Percentiles rank a stretch among this genome's conserved stretches.
These are phyloP conservation scores for Bemisia tabaci DNA, from an alignment of 1,140 invertebrate genomes.

Conservation along the genomic window DNA sequence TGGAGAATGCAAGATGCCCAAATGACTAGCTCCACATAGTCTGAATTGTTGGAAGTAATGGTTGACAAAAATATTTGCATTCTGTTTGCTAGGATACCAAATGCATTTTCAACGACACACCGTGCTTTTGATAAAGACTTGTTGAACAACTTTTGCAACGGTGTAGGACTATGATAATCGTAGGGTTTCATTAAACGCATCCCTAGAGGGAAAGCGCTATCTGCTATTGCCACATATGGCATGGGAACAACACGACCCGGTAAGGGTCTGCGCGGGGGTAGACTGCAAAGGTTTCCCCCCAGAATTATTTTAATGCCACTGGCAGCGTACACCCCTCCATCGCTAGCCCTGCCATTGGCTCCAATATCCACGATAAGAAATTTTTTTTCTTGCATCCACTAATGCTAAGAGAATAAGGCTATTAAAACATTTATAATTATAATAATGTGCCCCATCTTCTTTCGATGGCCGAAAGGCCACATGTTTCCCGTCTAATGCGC, in stretches of 20 bases:
- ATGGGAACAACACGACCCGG: not conserved
- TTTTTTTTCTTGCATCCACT: slow-evolving; percentile 26
- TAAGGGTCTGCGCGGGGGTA: slow-evolving; percentile 9
- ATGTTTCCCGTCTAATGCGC: slow-evolving; percentile 35
- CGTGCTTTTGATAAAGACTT: slow-evolving; percentile 24
- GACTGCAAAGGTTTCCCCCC: slow-evolving; percentile 9
- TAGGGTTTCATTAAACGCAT: slow-evolving; percentile 13
- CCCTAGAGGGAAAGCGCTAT: slow-evolving; percentile 15
- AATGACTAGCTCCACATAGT: too few species aligned
- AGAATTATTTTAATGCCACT: slow-evolving; percentile 20
- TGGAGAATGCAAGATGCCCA: too few species aligned
- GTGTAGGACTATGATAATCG: not conserved
- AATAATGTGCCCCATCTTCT: slow-evolving; percentile 30
- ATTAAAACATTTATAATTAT: slow-evolving; percentile 35
- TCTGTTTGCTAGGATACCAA: slow-evolving; percentile 31
- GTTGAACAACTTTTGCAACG: slow-evolving; percentile 29
- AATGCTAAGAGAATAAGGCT: slow-evolving; percentile 32
- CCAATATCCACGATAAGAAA: slow-evolving; percentile 25
- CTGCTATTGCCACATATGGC: slow-evolving; percentile 11
- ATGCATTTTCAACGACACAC: slow-evolving; percentile 31
- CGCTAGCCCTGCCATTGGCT: slow-evolving; percentile 24
- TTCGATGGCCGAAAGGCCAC: slow-evolving; percentile 26
- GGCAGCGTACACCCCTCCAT: slow-evolving; percentile 25
- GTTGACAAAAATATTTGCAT: slow-evolving; percentile 34
- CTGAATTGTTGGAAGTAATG: too few species aligned